Evolutionary conservation across 2,888 invertebrate species (phyloP), one percentile per base, ranked within the genome.

Genomic region (Tenthredo distinguenda): DNA sequence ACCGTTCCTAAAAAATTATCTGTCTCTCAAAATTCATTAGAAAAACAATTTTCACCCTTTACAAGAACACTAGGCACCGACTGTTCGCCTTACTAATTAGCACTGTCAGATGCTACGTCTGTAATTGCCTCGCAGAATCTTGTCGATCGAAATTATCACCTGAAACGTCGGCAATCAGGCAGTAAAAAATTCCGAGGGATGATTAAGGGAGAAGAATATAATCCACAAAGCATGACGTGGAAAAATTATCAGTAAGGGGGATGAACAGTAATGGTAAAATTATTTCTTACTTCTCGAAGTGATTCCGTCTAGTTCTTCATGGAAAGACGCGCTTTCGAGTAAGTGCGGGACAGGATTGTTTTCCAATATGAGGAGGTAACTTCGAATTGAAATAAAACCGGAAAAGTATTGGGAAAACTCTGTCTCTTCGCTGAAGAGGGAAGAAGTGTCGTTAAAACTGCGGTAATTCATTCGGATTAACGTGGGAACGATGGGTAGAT

Each of bases 401-500:
- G 15, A 31, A 15, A 12, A 18, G 4, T 18, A 31, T 68, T 68
- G 15, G 26, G 68, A 68, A 31, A 34, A 68, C 34, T 34, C 34
- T 68, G 6, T 34, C 18, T 34, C 31, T 18, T 68, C 34, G 3
- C 15, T 1, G 12, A 43, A 43, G 21, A n/a, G 74, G 62, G 26
- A 40, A 21, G 37, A 40, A 21, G 74, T 18, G 74, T 21, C 43
- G 74, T 74, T 74, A 74, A 74, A 74, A 74, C n/a, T 34, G 18
- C 34, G 31, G 68, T 74, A 74, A 74, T 74, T 74, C 43, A 74
- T 74, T 74, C 43, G 74, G 74, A 74, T 74, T 74, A 43, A 74
- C 40, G 74, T 18, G 40, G 10, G 40, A 7, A 43, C 15, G 62
- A 9, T 58, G 58, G 58, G 2, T 58, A 18, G 21, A 71, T 68